phyloP scores from a whole-genome alignment of 2,888 invertebrate species.

The Odontomyia ornata region DNA sequence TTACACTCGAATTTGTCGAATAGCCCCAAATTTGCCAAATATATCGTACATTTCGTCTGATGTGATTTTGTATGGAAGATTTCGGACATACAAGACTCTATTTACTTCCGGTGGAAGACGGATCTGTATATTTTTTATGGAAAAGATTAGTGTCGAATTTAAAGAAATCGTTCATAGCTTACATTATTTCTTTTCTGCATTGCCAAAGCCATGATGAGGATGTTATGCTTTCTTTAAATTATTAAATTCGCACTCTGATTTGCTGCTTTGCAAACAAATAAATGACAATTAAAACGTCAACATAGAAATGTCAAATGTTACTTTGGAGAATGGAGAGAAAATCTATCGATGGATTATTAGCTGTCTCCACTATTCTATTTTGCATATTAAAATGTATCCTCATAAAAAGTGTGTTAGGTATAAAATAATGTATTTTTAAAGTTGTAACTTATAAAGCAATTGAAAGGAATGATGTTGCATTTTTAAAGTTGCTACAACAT shows the following conservation, averaged over 20 bases:
- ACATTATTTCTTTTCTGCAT: conserved; percentile 80
- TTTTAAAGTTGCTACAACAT: background rate
- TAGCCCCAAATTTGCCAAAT: conserved; percentile 99
- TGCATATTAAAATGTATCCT: too few relatives aligned
- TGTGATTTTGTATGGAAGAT: conserved; percentile 98
- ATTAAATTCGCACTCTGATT: background rate
- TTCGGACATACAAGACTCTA: conserved; percentile 93
- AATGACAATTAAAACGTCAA: background rate
- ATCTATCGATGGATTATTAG: background rate
- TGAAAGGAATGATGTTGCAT: background rate
- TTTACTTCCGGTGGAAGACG: conserved; percentile 99
- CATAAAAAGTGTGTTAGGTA: too few relatives aligned
- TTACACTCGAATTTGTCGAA: conserved; percentile 97
- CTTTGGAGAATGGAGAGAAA: background rate
- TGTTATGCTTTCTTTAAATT: too few relatives aligned
- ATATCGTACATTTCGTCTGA: conserved; percentile 99
- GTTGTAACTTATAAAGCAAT: background rate
- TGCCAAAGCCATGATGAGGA: conserved; percentile 71
- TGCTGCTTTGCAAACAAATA: background rate
- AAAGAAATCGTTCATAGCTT: conserved; percentile 62
- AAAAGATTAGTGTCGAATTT: conserved; percentile 43
- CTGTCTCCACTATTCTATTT: too few relatives aligned
- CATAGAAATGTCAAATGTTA: background rate
- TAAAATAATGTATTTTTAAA: too few relatives aligned
- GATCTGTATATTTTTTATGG: conserved; percentile 76